Conservation (phyloP, 2,113 vertebrate genomes). For the Phalacrocorax carbo region DNA sequence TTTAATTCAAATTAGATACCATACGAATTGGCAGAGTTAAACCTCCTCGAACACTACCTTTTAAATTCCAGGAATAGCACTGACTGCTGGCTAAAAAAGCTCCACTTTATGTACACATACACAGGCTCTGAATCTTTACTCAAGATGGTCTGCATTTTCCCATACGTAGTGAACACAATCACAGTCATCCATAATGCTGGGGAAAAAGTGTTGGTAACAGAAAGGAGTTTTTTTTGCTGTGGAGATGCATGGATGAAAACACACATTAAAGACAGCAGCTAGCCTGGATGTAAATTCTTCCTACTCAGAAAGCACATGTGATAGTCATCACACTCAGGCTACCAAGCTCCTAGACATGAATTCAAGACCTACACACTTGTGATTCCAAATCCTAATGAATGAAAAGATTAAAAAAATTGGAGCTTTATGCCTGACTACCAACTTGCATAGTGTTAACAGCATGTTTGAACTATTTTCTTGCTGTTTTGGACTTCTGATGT, state of each 20-base stretch:
- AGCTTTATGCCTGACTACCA: not conserved
- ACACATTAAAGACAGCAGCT: not conserved
- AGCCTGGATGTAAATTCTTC: not conserved
- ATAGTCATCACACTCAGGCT: not conserved
- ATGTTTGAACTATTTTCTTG: no score
- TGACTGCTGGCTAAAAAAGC: not conserved
- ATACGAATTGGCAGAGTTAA: constrained; percentile 6
- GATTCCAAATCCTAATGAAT: not conserved
- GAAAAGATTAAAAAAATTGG: not conserved
- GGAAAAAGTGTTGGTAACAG: not conserved
- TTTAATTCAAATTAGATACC: constrained; percentile 3
- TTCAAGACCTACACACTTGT: not conserved
- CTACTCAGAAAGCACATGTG: not conserved
- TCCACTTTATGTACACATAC: fast-evolving
- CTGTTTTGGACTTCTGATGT: not conserved
- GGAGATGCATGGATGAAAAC: not conserved
- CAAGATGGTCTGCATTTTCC: not conserved
- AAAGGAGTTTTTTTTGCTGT: not conserved
- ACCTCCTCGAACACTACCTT: not conserved
- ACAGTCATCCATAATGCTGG: not conserved
- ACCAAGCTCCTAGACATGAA: not conserved
- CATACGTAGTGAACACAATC: not conserved
- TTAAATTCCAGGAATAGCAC: not conserved
- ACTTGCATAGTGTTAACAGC: not conserved
- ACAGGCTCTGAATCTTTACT: not conserved